Percentiles rank a stretch among this genome's conserved stretches.
These are phyloP conservation scores for Acanthopagrus latus DNA, from an alignment of 2,797 vertebrate species.

Conservation along the genomic window DNA sequence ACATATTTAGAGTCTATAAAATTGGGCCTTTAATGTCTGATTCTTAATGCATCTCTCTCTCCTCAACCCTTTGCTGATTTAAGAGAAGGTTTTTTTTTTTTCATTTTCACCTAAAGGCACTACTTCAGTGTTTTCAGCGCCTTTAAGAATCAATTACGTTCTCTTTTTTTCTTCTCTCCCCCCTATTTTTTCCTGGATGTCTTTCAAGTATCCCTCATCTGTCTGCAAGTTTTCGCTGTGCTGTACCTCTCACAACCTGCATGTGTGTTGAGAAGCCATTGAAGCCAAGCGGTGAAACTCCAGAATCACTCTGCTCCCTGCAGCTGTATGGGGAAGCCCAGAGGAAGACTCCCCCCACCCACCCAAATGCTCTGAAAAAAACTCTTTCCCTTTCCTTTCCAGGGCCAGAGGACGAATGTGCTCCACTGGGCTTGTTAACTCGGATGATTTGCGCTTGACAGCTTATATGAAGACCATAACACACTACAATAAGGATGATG, in stretches of 20 bases:
- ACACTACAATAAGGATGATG: conserved; percentile 2
- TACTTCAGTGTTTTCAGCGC: conserved; percentile 64
- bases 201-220: conserved; percentile 53
- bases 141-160: conserved; percentile 76
- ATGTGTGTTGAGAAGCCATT: conserved; percentile 11
- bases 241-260: conserved; percentile 29
- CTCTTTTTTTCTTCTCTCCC: conserved; percentile 22
- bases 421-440: conserved; percentile 47
- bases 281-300: conserved; percentile 48
- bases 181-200: conserved; percentile 31
- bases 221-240: conserved; percentile 25
- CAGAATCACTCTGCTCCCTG: conserved; percentile 43
- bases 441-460: conserved; percentile 45
- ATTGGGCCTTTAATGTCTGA: conserved; percentile 80
- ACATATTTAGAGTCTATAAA: conserved; percentile 82
- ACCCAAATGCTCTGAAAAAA: conserved; percentile 43
- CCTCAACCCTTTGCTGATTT: conserved; percentile 69
- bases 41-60: conserved; percentile 76
- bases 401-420: conserved; percentile 40
- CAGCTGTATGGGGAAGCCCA: conserved; percentile 70
- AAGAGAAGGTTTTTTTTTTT: conserved; percentile 73
- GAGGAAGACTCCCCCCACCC: conserved; percentile 56
- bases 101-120: conserved; percentile 71
- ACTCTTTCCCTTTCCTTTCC: conserved; percentile 52
- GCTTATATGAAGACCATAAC: conserved; percentile 12